Evolutionary conservation across 2,797 vertebrate genomes (phyloP).

Genomic region (Phoxinus dragarum): DNA sequence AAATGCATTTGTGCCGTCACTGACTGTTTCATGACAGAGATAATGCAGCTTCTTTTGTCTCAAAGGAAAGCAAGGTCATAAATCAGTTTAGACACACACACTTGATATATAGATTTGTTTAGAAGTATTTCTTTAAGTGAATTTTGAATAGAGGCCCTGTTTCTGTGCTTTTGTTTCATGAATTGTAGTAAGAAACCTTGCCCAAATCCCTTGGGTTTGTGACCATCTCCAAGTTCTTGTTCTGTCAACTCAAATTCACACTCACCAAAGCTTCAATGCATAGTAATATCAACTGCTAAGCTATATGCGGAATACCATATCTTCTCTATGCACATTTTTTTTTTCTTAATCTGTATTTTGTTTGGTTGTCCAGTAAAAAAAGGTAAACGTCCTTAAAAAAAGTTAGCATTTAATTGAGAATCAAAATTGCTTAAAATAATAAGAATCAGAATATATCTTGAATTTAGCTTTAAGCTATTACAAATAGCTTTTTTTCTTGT

Average conservation of each 20-base stretch:
- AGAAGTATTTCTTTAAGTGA: not conserved
- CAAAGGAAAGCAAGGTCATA: conserved; percentile 71
- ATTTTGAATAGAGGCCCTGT: not conserved
- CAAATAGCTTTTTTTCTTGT: not conserved
- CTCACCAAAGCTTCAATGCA: not conserved
- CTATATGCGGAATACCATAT: not conserved
- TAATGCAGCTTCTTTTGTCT: conserved; percentile 10
- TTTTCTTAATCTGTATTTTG: not conserved
- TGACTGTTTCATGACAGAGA: conserved; percentile 15
- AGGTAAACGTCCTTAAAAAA: not conserved
- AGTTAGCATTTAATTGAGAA: not conserved
- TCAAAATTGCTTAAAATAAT: not conserved
- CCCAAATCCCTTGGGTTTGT: not conserved
- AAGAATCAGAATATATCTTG: not conserved
- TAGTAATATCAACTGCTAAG: not conserved
- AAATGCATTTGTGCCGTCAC: not conserved
- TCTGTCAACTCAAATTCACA: not conserved
- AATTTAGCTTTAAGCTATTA: not conserved
- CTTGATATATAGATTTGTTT: conserved; percentile 25
- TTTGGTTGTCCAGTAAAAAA: not conserved
- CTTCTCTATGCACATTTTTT: not conserved
- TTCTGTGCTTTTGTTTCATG: not conserved
- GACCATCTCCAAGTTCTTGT: not conserved
- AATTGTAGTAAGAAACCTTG: not conserved
- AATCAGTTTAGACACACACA: conserved; percentile 41